Conservation (phyloP, 2,888 invertebrate species). For the Iselma pallidipennis region DNA sequence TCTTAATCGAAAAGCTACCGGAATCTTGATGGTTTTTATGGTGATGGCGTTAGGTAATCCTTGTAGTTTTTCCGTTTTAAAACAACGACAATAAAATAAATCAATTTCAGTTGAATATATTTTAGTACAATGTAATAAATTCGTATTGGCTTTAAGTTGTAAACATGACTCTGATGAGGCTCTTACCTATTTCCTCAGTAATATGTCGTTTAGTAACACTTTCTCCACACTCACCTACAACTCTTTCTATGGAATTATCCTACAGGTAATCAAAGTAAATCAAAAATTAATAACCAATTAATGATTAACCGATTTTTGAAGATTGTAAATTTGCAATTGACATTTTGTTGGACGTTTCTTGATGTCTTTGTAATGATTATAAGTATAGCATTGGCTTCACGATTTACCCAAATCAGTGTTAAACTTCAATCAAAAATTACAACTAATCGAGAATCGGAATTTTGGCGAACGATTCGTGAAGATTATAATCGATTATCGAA, state of each 20-base stretch:
- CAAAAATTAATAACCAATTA: too few relatives aligned
- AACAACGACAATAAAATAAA: neutral
- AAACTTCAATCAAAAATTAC: conserved; percentile 19
- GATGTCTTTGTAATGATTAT: conserved; percentile 71
- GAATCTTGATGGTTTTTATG: conserved; percentile 8
- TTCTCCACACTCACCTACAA: conserved; percentile 27
- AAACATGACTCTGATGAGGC: conserved; percentile 20
- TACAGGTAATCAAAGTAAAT: conserved; percentile 25
- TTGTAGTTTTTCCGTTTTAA: neutral
- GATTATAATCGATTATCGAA: conserved; percentile 67
- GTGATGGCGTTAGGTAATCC: conserved; percentile 7
- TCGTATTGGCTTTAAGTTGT: conserved; percentile 23
- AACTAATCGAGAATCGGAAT: conserved; percentile 49
- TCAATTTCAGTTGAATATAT: conserved; percentile 28
- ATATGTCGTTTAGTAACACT: conserved; percentile 27
- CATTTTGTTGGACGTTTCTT: conserved; percentile 71
- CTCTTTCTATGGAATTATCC: conserved; percentile 21
- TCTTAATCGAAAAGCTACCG: conserved; percentile 12
- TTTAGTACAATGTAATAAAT: conserved; percentile 25
- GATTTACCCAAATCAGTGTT: conserved; percentile 59
- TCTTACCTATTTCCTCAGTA: conserved; percentile 28
- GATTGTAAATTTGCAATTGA: conserved; percentile 61
- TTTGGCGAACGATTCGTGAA: conserved; percentile 67
- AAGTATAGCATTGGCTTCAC: conserved; percentile 67
- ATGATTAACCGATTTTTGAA: conserved; percentile 13